phyloP scores from a whole-genome alignment of 2,888 invertebrate species.

The Aproaerema taeniolella region DNA sequence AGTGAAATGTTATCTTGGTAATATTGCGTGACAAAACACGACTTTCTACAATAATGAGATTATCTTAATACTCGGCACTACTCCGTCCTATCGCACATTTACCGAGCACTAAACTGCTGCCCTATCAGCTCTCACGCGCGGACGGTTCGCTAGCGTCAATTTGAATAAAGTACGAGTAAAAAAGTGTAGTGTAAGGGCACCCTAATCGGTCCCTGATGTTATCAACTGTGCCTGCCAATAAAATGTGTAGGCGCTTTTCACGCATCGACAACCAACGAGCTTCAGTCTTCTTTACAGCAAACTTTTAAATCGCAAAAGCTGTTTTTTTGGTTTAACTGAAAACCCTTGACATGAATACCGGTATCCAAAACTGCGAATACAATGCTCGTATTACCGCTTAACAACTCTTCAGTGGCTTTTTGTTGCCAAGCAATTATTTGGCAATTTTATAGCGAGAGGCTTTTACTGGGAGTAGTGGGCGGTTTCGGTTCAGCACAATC shows the following conservation, averaged over 20 bases:
- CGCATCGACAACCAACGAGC: constrained; percentile 35
- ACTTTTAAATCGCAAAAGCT: background rate
- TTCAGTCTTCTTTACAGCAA: background rate
- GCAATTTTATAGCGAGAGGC: constrained; percentile 20
- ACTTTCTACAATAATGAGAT: constrained; percentile 49
- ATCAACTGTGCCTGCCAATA: constrained; percentile 40
- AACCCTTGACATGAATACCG: constrained; percentile 3
- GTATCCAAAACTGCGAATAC: constrained; percentile 11
- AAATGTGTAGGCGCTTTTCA: constrained; percentile 43
- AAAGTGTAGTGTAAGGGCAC: constrained; percentile 49
- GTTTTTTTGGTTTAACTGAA: background rate
- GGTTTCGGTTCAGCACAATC: constrained; percentile 1
- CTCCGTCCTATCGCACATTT: constrained; percentile 16
- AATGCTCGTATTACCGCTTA: constrained; percentile 18
- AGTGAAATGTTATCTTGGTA: too few species aligned
- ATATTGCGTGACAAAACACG: constrained; percentile 37
- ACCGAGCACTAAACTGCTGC: constrained; percentile 43
- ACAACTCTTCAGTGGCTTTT: constrained; percentile 19
- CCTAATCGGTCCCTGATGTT: constrained; percentile 52
- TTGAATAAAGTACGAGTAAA: constrained; percentile 60
- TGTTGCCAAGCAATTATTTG: constrained; percentile 21
- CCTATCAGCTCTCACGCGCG: constrained; percentile 57
- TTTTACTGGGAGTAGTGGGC: constrained; percentile 10
- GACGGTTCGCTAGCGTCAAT: constrained; percentile 48
- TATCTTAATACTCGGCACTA: constrained; percentile 43